Evolutionary conservation across 2,888 invertebrate genomes (phyloP).

Genomic region (Caenorhabditis sp.): DNA sequence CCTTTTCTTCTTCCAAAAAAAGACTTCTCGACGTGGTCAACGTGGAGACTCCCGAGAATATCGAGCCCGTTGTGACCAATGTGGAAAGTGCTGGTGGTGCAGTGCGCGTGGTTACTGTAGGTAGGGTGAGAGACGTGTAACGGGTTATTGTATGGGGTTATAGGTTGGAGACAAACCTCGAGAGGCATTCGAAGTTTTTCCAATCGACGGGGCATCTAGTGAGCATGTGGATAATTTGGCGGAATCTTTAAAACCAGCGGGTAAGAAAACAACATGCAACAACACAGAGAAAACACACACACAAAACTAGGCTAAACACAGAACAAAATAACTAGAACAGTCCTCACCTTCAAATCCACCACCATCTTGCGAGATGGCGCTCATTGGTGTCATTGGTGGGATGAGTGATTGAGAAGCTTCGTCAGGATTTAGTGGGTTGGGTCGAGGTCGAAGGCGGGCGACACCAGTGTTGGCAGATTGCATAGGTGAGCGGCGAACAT

Average conservation of each 20-base stretch:
- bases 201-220: background rate
- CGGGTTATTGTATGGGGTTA: background rate
- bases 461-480: conserved; percentile 51
- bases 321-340: too few relatives aligned
- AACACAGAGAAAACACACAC: background rate
- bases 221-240: conserved; percentile 4
- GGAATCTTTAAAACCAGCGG: background rate
- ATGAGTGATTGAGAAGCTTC: conserved; percentile 8
- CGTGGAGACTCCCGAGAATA: conserved; percentile 31
- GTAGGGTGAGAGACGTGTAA: too few relatives aligned
- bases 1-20: conserved; percentile 12
- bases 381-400: conserved; percentile 42
- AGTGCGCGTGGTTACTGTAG: conserved; percentile 41
- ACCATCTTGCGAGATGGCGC: conserved; percentile 25
- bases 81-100: conserved; percentile 28
- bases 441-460: conserved; percentile 29
- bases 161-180: conserved; percentile 12
- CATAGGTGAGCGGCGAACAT: conserved; percentile 57
- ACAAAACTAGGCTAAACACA: background rate
- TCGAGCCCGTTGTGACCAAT: conserved; percentile 40
- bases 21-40: conserved; percentile 4
- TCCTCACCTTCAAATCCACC: conserved; percentile 9
- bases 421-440: conserved; percentile 10
- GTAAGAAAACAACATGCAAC: conserved; percentile 1
- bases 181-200: conserved; percentile 16